phyloP scores from a whole-genome alignment of 1,140 invertebrate species.

The Xylocopa sonorina region DNA sequence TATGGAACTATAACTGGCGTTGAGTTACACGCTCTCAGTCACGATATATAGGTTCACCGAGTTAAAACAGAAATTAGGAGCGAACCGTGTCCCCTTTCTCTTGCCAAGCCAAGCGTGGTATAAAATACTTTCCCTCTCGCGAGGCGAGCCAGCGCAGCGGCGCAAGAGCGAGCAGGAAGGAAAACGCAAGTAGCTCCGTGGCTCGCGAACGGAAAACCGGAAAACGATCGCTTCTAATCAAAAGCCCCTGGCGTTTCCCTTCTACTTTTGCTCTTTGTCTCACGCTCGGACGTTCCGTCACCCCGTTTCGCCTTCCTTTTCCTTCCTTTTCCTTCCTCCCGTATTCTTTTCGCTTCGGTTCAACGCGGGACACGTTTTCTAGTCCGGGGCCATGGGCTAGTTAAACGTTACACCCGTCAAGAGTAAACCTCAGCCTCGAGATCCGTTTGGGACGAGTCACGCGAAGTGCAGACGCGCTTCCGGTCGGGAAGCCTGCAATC shows the following conservation, averaged over 20 bases:
- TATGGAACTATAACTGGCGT: constrained; percentile 36
- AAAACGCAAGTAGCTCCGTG: constrained; percentile 29
- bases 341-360: background rate
- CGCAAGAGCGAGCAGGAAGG: constrained; percentile 46
- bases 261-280: constrained; percentile 56
- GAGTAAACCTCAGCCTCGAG: background rate
- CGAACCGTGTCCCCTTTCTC: constrained; percentile 82
- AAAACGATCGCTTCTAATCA: constrained; percentile 72
- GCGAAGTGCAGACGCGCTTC: constrained; percentile 49
- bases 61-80: constrained; percentile 82
- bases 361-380: background rate
- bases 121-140: constrained; percentile 82
- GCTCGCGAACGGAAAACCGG: constrained; percentile 76
- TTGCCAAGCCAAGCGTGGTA: constrained; percentile 81
- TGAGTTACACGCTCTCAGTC: constrained; percentile 64
- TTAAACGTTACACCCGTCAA: background rate
- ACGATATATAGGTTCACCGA: constrained; percentile 73
- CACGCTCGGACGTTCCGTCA: background rate
- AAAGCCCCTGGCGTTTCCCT: constrained; percentile 36
- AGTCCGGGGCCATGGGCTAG: background rate
- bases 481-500: constrained; percentile 39
- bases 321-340: constrained; percentile 12
- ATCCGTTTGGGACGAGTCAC: constrained; percentile 44
- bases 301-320: background rate
- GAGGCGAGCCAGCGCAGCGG: constrained; percentile 53